Conservation (phyloP, 2,113 vertebrate genomes). For the Chaetops frenatus region DNA sequence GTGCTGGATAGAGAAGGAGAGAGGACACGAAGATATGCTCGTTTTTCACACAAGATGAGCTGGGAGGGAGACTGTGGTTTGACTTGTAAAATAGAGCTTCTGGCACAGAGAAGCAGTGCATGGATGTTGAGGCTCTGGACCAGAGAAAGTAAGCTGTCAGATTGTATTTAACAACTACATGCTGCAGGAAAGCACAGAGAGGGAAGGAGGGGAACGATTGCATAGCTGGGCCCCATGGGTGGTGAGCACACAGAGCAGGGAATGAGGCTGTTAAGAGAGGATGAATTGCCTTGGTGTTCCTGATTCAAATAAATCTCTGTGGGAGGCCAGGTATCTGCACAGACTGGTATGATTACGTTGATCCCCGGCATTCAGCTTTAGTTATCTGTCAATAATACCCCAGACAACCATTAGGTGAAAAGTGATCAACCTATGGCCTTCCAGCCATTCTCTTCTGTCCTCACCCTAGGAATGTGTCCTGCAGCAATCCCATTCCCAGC, state of each 20-base stretch:
- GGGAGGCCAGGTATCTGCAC: neutral
- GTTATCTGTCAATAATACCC: neutral
- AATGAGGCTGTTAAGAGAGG: neutral
- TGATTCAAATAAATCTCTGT: neutral
- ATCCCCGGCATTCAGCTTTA: neutral
- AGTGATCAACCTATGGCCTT: neutral
- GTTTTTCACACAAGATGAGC: neutral
- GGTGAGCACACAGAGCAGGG: neutral
- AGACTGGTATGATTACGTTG: neutral
- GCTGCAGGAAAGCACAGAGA: neutral
- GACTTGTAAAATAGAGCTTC: constrained; percentile 18
- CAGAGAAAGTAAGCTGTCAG: constrained; percentile 28
- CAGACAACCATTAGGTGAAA: neutral
- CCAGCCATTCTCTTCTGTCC: neutral
- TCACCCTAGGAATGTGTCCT: neutral
- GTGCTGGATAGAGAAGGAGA: neutral
- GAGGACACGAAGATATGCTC: neutral
- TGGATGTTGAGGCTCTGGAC: constrained; percentile 13
- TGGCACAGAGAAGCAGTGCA: neutral
- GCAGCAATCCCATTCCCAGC: neutral
- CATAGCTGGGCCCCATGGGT: neutral
- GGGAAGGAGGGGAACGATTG: neutral
- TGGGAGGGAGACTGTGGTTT: neutral
- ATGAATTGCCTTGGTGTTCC: constrained; percentile 7
- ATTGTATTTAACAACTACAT: neutral